Evolutionary conservation across 2,113 vertebrate genomes (phyloP).

Genomic region (Ciconia boyciana): DNA sequence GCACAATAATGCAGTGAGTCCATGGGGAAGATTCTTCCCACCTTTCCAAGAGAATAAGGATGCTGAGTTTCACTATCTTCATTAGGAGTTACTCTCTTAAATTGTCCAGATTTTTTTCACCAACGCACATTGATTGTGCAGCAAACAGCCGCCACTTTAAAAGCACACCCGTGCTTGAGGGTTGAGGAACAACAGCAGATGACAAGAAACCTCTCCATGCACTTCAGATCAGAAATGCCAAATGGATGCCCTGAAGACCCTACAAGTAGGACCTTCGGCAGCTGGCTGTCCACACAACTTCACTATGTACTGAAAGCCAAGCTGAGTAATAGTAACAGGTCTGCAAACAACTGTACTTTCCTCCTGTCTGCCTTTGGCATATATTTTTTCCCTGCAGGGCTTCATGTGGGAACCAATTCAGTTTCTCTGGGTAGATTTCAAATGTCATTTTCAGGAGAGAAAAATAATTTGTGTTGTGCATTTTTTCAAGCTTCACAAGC

Average conservation of each 20-base stretch:
- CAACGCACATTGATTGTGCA: background rate
- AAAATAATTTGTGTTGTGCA: constrained; percentile 43
- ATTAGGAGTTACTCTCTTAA: background rate
- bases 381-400: background rate
- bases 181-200: background rate
- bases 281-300: background rate
- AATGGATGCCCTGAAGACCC: background rate
- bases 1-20: rapidly evolving
- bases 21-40: background rate
- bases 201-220: background rate
- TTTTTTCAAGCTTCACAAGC: constrained; percentile 43
- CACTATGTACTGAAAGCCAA: background rate
- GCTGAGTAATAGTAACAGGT: background rate
- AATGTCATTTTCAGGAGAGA: constrained; percentile 31
- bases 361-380: background rate
- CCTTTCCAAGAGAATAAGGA: background rate
- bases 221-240: background rate
- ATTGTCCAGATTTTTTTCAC: background rate
- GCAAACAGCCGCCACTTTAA: background rate
- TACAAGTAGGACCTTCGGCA: background rate
- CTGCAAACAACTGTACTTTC: background rate
- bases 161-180: background rate
- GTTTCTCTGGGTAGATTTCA: constrained; percentile 38
- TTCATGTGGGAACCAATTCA: constrained; percentile 16
- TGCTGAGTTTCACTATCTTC: background rate